Evolutionary conservation across 2,113 vertebrate genomes (phyloP).

Genomic region (Ovibos moschatus): DNA sequence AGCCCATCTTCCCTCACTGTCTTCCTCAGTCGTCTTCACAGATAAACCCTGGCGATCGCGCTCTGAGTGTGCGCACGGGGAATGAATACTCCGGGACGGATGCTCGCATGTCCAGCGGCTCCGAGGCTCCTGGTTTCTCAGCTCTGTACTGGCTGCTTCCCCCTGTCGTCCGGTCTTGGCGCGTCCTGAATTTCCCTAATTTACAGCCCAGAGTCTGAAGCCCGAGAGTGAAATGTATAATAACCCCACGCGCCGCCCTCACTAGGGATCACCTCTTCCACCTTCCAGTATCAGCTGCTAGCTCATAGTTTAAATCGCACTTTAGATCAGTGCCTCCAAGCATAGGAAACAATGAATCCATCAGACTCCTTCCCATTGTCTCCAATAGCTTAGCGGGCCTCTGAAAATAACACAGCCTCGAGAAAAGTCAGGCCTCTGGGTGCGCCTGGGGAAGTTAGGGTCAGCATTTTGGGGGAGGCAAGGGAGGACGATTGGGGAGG

Average conservation of each 20-base stretch:
- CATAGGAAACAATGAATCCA: background rate
- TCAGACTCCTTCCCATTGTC: background rate
- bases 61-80: background rate
- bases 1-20: background rate
- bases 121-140: background rate
- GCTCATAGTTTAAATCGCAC: background rate
- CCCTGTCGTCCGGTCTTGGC: accelerated
- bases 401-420: background rate
- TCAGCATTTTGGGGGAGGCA: background rate
- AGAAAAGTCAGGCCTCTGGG: background rate
- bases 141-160: background rate
- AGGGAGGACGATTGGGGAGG: background rate
- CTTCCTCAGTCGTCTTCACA: background rate
- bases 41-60: background rate
- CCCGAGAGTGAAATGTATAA: background rate
- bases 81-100: background rate
- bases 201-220: background rate
- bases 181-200: background rate
- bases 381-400: background rate
- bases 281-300: background rate
- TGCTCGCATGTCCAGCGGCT: background rate
- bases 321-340: background rate
- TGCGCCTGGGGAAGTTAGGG: accelerated
- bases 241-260: accelerated
- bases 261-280: background rate